Conservation (phyloP, 2,113 vertebrate genomes). For the Plectropomus leopardus region DNA sequence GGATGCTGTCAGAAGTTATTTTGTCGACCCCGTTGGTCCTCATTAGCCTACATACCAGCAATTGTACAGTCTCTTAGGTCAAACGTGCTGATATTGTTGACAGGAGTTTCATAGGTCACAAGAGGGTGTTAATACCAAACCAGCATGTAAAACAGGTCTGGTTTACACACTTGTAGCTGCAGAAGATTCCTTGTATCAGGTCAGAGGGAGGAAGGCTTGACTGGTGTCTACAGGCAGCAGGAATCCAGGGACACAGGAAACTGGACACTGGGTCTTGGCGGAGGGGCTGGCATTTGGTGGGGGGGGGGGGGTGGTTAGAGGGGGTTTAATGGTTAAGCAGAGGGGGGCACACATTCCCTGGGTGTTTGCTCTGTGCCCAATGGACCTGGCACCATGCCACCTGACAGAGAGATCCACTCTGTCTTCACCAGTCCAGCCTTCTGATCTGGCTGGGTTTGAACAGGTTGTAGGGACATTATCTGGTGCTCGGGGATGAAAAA, state of each 20-base stretch:
- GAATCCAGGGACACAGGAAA: slow-evolving; percentile 82
- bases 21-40: not conserved
- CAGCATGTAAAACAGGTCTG: slow-evolving; percentile 32
- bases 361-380: slow-evolving; percentile 83
- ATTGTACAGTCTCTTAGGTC: slow-evolving; percentile 16
- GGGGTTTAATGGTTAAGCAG: slow-evolving; percentile 80
- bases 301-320: slow-evolving; percentile 67
- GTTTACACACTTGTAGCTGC: slow-evolving; percentile 1
- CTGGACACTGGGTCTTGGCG: slow-evolving; percentile 77
- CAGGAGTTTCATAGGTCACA: slow-evolving; percentile 26
- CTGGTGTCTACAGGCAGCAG: slow-evolving; percentile 73
- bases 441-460: slow-evolving; percentile 73
- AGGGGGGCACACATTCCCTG: slow-evolving; percentile 83
- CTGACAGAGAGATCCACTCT: slow-evolving; percentile 78
- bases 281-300: slow-evolving; percentile 80
- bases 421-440: slow-evolving; percentile 72
- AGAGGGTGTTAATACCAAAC: slow-evolving; percentile 44
- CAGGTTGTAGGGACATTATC: slow-evolving; percentile 82
- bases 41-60: not conserved
- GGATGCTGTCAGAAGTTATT: not conserved
- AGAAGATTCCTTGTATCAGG: slow-evolving; percentile 39
- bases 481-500: slow-evolving; percentile 73
- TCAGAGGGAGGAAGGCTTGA: slow-evolving; percentile 61
- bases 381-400: slow-evolving; percentile 81
- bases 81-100: slow-evolving; percentile 33